Evolutionary conservation across 1,140 invertebrate species (phyloP).

Genomic region (Ylistrum balloti): DNA sequence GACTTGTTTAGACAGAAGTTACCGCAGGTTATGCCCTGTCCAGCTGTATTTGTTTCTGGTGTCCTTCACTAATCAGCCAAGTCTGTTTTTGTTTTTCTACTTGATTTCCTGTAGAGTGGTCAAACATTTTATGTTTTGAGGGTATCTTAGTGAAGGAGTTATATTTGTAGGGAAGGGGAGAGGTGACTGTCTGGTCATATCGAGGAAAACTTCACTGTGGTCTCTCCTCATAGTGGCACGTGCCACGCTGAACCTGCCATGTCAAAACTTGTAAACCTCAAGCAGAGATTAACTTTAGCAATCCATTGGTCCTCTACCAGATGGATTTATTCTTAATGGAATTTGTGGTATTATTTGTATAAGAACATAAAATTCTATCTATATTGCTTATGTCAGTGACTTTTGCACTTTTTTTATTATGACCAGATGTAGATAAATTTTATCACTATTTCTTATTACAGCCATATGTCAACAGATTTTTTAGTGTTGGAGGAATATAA

Average conservation of each 20-base stretch:
- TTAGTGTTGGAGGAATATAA: background rate
- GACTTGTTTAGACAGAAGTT: slow-evolving; percentile 16
- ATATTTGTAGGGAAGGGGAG: background rate
- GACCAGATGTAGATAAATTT: slow-evolving; percentile 22
- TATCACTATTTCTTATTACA: slow-evolving; percentile 34
- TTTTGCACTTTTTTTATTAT: slow-evolving; percentile 1
- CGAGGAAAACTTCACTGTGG: background rate
- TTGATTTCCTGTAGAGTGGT: slow-evolving; percentile 29
- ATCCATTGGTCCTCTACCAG: background rate
- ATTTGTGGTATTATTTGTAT: slow-evolving; percentile 20
- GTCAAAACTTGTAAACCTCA: background rate
- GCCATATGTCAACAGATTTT: background rate
- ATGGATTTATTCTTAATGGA: slow-evolving; percentile 2
- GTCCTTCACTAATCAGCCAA: background rate
- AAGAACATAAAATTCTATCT: background rate
- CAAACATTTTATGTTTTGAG: slow-evolving; percentile 21
- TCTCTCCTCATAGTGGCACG: background rate
- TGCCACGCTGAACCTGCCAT: slow-evolving; percentile 21
- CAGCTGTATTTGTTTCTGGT: background rate
- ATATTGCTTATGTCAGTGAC: slow-evolving; percentile 6
- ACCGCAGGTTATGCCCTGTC: slow-evolving; percentile 1
- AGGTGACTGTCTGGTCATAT: slow-evolving; percentile 10
- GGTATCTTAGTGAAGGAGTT: background rate
- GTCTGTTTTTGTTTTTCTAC: slow-evolving; percentile 39
- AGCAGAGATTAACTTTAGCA: background rate